Evolutionary conservation across 2,797 vertebrate species (phyloP), one percentile per base, ranked within the genome.

Genomic region (Caiman crocodilus): DNA sequence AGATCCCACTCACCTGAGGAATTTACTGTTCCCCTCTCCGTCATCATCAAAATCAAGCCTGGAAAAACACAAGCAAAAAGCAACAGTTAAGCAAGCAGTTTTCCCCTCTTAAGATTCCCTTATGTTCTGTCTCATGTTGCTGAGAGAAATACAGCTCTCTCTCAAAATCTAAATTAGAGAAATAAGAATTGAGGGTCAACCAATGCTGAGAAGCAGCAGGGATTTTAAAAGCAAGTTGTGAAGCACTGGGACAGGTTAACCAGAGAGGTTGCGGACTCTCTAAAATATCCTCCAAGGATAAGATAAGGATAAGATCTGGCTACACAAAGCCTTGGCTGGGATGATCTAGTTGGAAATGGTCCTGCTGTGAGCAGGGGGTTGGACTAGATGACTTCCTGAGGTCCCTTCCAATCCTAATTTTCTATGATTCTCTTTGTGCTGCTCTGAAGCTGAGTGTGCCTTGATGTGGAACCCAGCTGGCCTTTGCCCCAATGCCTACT

Each of bases 31-130:
- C 9, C 98, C 99, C 86, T 99, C 98, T 60, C 96, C 97, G 12
- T 98, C 98, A n/a, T 99, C 99, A 85, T 99, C 99, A 96, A 99
- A 99, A 97, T 99, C 99, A 4, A 98, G 95, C 95, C 99, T 99
- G 96, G 50, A 88, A 96, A 91, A 96, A 93, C 4, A 92, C 6
- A 61, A 73, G 35, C 10, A 23, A 64, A 16, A 81, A 76, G 1
- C 0, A 3, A 15, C 23, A 21, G n/a, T 57, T 77, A 90, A 57
- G 6, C 7, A 21, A 25, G 11, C 1, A 5, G 32, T 3, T 57
- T 60, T 32, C 67, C 35, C 42, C 69, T 57, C 14, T 4, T 12
- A 16, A 25, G 35, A 2, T 21, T 5, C 3, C 90, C 81, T 82
- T 20, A 8, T 4, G 1, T 32, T 12, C 50, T 35, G 17, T 35